Evolutionary conservation across 2,888 invertebrate species (phyloP).

Genomic region (Synergus gifuensis): DNA sequence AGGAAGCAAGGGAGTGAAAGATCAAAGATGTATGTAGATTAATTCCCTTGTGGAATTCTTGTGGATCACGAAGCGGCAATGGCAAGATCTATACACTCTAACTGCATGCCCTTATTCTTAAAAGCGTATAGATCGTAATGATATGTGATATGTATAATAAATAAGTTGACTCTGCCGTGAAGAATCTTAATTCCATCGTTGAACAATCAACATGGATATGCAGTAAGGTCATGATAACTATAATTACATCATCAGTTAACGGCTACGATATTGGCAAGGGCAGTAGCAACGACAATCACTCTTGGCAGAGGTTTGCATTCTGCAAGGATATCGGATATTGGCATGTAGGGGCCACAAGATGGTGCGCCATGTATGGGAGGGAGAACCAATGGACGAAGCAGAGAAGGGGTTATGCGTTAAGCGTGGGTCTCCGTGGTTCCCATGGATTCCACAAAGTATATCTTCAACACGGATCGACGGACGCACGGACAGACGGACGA

Average conservation of each 20-base stretch:
- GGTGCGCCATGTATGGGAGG: slow-evolving; percentile 53
- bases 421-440: slow-evolving; percentile 75
- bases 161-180: too few relatives aligned
- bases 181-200: too few relatives aligned
- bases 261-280: slow-evolving; percentile 23
- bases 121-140: too few relatives aligned
- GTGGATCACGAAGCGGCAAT: slow-evolving; percentile 23
- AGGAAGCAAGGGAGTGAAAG: slow-evolving; percentile 55
- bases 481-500: slow-evolving; percentile 64
- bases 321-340: slow-evolving; percentile 47
- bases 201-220: too few relatives aligned
- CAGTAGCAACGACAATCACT: slow-evolving; percentile 51
- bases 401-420: slow-evolving; percentile 72
- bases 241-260: slow-evolving; percentile 16
- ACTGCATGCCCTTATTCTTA: too few relatives aligned
- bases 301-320: slow-evolving; percentile 45
- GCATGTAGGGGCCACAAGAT: slow-evolving; percentile 48
- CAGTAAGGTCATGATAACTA: background rate
- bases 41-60: slow-evolving; percentile 57
- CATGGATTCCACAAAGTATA: slow-evolving; percentile 77
- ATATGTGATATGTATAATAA: too few relatives aligned
- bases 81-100: too few relatives aligned
- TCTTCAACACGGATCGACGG: slow-evolving; percentile 76
- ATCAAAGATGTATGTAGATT: slow-evolving; percentile 52
- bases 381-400: slow-evolving; percentile 53